Evolutionary conservation across 2,888 invertebrate species (phyloP).

Genomic region (Mactromeris polynyma): DNA sequence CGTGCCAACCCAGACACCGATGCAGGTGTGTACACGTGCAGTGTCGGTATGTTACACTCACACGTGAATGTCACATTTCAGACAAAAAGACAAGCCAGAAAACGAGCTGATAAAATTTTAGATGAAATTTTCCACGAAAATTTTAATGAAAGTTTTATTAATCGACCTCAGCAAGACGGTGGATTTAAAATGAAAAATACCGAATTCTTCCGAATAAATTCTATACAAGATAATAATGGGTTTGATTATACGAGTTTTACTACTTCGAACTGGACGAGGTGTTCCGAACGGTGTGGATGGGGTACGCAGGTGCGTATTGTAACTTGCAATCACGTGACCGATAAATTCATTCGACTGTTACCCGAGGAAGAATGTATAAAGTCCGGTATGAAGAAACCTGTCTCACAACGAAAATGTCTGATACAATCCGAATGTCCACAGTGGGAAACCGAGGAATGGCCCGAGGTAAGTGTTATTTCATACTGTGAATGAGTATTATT

Average conservation of each 20-base stretch:
- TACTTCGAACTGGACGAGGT: conserved; percentile 93
- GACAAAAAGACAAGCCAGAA: conserved; percentile 72
- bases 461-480: conserved; percentile 67
- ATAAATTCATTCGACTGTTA: conserved; percentile 91
- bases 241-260: conserved; percentile 72
- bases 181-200: conserved; percentile 58
- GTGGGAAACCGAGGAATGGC: conserved; percentile 77
- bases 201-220: conserved; percentile 56
- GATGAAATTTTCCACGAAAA: conserved; percentile 65
- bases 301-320: conserved; percentile 93
- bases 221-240: conserved; percentile 35
- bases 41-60: conserved; percentile 76
- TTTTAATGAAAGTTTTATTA: conserved; percentile 64
- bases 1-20: conserved; percentile 78
- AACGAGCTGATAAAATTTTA: conserved; percentile 71
- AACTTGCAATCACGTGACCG: conserved; percentile 89
- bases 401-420: conserved; percentile 71
- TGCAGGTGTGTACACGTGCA: conserved; percentile 79
- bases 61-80: conserved; percentile 77
- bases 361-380: conserved; percentile 74
- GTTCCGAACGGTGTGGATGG: conserved; percentile 93
- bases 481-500: not conserved
- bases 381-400: conserved; percentile 72
- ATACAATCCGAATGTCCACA: conserved; percentile 74
- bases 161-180: conserved; percentile 74